Percentiles rank a stretch among this genome's conserved stretches.
Conservation (phyloP, 1,140 invertebrate genomes). For the Homarus americanus region DNA sequence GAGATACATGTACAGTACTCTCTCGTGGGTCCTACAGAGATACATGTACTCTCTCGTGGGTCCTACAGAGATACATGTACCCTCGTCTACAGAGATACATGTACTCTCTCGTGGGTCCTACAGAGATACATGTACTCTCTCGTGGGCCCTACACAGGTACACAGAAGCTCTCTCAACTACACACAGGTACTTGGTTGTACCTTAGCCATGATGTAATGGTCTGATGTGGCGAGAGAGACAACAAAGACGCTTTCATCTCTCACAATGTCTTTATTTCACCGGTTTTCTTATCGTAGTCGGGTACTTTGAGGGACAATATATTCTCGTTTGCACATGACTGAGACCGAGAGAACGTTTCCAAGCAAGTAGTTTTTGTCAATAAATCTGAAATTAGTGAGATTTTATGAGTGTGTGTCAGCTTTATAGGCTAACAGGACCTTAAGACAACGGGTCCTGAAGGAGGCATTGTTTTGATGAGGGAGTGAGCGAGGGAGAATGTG, state of each 20-base stretch:
- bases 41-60: no score
- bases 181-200: neutral
- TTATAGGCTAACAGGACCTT: neutral
- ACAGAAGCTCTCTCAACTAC: neutral
- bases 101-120: no score
- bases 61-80: no score
- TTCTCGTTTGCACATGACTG: neutral
- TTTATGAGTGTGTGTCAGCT: neutral
- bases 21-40: no score
- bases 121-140: no score
- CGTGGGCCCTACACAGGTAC: neutral
- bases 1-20: no score
- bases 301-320: neutral
- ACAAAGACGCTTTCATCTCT: neutral
- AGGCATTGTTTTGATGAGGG: neutral
- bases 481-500: slow-evolving; percentile 12
- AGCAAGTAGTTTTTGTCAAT: neutral
- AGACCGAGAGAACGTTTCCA: no score
- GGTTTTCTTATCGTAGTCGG: neutral
- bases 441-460: neutral
- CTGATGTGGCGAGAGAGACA: neutral
- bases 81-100: no score
- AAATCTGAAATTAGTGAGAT: neutral
- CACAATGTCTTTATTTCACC: neutral
- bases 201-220: neutral